phyloP scores from a whole-genome alignment of 1,140 invertebrate genomes.

The Drosophila kohkoa region DNA sequence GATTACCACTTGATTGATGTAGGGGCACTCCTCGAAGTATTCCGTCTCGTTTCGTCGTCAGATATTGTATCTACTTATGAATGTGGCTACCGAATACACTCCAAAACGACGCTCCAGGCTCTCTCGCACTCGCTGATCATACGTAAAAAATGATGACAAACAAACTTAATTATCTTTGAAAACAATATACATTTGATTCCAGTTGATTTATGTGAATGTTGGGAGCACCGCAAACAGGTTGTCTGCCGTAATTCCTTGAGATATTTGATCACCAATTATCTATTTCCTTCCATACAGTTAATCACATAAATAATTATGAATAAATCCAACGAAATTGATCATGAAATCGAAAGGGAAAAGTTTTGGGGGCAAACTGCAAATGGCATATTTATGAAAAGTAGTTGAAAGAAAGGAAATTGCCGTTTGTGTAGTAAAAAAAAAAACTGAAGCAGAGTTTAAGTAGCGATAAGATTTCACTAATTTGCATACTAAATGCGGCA shows the following conservation, averaged over 20 bases:
- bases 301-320: too few species aligned
- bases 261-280: not conserved
- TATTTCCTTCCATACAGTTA: too few species aligned
- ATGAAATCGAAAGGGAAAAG: not conserved
- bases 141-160: constrained; percentile 14
- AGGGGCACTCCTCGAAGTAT: constrained; percentile 63
- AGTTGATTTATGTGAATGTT: constrained; percentile 18
- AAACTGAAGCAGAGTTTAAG: constrained; percentile 40
- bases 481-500: constrained; percentile 54
- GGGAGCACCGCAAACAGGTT: constrained; percentile 11
- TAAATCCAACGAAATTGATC: too few species aligned
- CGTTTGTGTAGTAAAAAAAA: not conserved
- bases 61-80: constrained; percentile 38
- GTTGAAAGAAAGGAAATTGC: constrained; percentile 1
- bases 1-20: constrained; percentile 77
- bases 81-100: constrained; percentile 57
- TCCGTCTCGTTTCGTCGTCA: constrained; percentile 31
- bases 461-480: constrained; percentile 50
- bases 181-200: constrained; percentile 24
- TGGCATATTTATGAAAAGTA: not conserved
- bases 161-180: constrained; percentile 32
- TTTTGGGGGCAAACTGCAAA: not conserved
- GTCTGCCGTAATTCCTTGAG: not conserved
- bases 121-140: not conserved
- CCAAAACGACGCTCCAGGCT: constrained; percentile 13